A percentile compares a stretch with the other conserved stretches of the same genome.
Evolutionary conservation across 2,113 vertebrate species (phyloP).

Genomic region (Mionectes macconnelli): DNA sequence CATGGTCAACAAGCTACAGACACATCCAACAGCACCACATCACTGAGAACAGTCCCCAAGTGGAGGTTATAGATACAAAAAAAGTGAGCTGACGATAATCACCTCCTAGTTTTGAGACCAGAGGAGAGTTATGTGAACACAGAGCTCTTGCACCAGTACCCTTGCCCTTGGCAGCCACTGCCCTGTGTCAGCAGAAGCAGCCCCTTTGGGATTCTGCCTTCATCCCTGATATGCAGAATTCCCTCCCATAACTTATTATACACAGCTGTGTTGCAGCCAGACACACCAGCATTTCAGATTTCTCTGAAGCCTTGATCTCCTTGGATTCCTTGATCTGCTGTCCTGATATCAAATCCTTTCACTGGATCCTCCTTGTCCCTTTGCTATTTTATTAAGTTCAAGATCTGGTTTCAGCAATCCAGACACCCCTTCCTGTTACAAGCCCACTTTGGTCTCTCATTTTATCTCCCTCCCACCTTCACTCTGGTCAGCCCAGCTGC

Average conservation of each 20-base stretch:
- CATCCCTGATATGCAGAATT: not conserved
- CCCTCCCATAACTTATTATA: not conserved
- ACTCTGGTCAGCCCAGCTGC: not conserved
- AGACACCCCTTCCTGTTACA: not conserved
- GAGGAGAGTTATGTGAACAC: accelerated
- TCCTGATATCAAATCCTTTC: not conserved
- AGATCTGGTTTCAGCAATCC: not conserved
- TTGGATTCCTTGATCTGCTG: not conserved
- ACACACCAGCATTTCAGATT: not conserved
- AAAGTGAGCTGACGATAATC: not conserved
- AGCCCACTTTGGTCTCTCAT: not conserved
- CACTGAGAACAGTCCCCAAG: not conserved
- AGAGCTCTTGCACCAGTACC: not conserved
- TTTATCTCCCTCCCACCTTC: conserved; percentile 9
- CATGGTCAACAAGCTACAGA: not conserved
- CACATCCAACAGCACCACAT: not conserved
- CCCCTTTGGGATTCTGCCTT: too few relatives aligned
- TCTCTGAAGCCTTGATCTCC: not conserved
- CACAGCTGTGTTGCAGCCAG: not conserved
- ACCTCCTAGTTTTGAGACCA: not conserved
- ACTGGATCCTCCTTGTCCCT: not conserved
- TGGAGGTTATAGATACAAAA: not conserved
- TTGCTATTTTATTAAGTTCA: not conserved
- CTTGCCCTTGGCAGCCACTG: not conserved
- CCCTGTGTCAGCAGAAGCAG: not conserved